A percentile compares a stretch with the other conserved stretches of the same genome.
phyloP scores from a whole-genome alignment of 2,113 vertebrate species.

The Capreolus pygargus region DNA sequence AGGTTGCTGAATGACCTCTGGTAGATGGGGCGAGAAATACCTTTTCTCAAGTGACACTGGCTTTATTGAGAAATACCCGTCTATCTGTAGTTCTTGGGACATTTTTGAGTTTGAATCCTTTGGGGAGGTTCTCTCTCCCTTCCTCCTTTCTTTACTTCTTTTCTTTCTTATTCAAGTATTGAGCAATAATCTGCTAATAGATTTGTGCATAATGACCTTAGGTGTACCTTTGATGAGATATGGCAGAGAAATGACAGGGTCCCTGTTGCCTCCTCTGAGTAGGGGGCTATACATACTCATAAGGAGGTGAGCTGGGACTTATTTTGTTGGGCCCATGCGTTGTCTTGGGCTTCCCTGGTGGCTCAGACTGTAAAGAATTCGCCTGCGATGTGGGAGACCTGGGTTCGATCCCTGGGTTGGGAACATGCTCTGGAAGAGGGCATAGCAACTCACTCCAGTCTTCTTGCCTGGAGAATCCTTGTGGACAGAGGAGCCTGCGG shows the following conservation, averaged over 20 bases:
- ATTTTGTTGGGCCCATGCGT: not conserved
- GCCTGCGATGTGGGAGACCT: not conserved
- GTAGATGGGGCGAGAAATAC: not conserved
- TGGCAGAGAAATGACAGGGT: not conserved
- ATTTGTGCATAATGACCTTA: not conserved
- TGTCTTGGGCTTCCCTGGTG: not conserved
- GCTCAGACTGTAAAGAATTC: not conserved
- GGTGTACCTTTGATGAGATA: not conserved
- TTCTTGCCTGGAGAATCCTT: not conserved
- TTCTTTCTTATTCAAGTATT: not conserved
- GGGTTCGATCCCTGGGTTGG: not conserved
- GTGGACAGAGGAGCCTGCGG: not conserved
- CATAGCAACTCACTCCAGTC: not conserved
- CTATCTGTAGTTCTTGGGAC: not conserved
- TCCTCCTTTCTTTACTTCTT: not conserved
- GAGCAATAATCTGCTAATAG: not conserved
- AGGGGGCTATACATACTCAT: not conserved
- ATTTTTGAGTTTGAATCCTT: not conserved
- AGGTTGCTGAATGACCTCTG: not conserved
- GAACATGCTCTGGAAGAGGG: not conserved
- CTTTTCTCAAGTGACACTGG: not conserved
- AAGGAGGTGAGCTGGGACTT: not conserved
- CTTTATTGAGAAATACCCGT: not conserved
- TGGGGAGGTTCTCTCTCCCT: not conserved
- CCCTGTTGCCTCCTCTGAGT: not conserved